Evolutionary conservation across 2,113 vertebrate species (phyloP).

Genomic region (Corythornis vintsioides): DNA sequence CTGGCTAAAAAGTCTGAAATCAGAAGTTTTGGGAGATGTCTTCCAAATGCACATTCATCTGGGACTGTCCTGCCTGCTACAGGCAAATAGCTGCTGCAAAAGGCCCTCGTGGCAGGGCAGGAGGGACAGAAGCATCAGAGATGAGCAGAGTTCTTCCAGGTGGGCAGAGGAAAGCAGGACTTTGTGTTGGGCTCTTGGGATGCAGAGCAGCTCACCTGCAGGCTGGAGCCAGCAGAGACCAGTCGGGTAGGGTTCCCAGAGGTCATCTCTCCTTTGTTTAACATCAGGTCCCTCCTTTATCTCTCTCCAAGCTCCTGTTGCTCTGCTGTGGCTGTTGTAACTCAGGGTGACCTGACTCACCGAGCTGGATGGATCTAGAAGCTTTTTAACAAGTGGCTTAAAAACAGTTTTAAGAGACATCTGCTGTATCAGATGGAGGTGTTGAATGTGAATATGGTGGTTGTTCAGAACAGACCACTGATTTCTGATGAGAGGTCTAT

Average conservation of each 20-base stretch:
- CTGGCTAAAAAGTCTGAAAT: neutral
- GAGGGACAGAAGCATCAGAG: neutral
- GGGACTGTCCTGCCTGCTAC: neutral
- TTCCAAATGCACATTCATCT: neutral
- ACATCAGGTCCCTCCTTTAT: neutral
- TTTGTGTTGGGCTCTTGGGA: neutral
- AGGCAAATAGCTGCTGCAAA: neutral
- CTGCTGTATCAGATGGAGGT: neutral
- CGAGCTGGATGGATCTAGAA: neutral
- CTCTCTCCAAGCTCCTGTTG: neutral
- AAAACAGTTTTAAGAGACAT: neutral
- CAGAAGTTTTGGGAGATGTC: neutral
- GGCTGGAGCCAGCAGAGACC: neutral
- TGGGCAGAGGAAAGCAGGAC: too few species aligned
- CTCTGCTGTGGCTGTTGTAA: neutral
- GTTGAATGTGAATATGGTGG: neutral
- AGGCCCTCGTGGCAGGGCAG: neutral
- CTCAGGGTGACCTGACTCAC: neutral
- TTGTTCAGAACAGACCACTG: neutral
- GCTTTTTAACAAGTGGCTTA: neutral
- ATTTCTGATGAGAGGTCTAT: neutral
- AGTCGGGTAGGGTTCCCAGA: neutral
- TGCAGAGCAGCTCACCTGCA: neutral
- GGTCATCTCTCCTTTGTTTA: neutral
- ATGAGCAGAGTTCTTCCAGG: neutral